Conservation (phyloP, 2,888 invertebrate genomes). For the Ormyrus rosae region DNA sequence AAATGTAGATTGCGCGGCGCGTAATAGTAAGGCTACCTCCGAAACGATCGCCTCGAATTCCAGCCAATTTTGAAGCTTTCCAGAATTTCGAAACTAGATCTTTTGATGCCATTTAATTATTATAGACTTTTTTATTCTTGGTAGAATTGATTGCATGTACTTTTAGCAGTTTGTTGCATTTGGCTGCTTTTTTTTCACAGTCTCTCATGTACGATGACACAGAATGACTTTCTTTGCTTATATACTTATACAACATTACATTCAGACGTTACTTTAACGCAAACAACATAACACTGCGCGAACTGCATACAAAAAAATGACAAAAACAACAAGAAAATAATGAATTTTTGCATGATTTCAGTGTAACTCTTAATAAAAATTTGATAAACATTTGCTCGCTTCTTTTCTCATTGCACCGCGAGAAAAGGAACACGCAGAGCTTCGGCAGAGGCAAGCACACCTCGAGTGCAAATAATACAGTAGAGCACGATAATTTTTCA, state of each 20-base stretch:
- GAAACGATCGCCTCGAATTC: background rate
- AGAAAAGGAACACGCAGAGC: conserved; percentile 51
- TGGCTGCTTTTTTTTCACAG: background rate
- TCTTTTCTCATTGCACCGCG: conserved; percentile 8
- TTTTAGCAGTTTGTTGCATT: too few relatives aligned
- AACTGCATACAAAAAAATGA: background rate
- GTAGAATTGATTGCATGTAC: too few relatives aligned
- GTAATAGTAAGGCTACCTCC: background rate
- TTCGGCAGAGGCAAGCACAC: conserved; percentile 58
- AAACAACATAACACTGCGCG: background rate
- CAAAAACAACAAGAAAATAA: conserved; percentile 16
- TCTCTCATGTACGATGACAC: conserved; percentile 19
- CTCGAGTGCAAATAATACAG: conserved; percentile 33
- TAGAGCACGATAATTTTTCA: conserved; percentile 50
- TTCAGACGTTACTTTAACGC: background rate
- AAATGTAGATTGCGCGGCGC: background rate
- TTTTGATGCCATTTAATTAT: too few relatives aligned
- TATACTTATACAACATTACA: background rate
- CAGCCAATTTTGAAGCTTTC: background rate
- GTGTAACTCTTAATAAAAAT: background rate
- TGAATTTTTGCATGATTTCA: background rate
- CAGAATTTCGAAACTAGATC: too few relatives aligned
- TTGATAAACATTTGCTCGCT: conserved; percentile 23
- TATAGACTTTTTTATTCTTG: too few relatives aligned
- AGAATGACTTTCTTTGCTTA: background rate